These are phyloP conservation scores for Fragum sueziense DNA, from an alignment of 2,888 invertebrate genomes.

Conservation along the genomic window DNA sequence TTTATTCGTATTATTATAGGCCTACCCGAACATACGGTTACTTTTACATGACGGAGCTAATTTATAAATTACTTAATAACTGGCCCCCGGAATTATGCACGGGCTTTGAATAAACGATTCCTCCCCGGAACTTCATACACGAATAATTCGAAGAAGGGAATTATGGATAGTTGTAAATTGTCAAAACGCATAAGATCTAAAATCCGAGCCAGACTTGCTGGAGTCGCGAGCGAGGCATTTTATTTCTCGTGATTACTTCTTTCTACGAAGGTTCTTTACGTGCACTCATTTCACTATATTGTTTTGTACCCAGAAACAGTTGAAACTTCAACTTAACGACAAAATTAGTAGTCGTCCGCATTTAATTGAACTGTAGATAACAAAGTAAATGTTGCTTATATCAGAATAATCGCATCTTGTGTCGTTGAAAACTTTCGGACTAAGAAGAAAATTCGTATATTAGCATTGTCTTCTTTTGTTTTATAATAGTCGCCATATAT, in stretches of 20 bases:
- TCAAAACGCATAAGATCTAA: slow-evolving; percentile 57
- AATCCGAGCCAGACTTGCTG: slow-evolving; percentile 41
- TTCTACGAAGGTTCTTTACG: slow-evolving; percentile 38
- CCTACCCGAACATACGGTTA: background rate
- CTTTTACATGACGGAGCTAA: background rate
- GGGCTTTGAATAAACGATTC: slow-evolving; percentile 49
- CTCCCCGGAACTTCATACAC: slow-evolving; percentile 38
- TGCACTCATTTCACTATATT: slow-evolving; percentile 33
- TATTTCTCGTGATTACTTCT: slow-evolving; percentile 46
- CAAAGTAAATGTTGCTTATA: too few relatives aligned
- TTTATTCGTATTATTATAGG: too few relatives aligned
- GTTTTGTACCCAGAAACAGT: slow-evolving; percentile 34
- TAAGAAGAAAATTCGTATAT: too few relatives aligned
- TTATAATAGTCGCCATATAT: too few relatives aligned
- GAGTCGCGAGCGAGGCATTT: slow-evolving; percentile 38
- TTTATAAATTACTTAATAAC: slow-evolving; percentile 52
- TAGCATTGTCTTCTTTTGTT: too few relatives aligned
- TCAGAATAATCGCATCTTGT: too few relatives aligned
- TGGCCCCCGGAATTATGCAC: slow-evolving; percentile 38
- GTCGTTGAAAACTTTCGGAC: too few relatives aligned
- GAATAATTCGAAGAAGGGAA: slow-evolving; percentile 36
- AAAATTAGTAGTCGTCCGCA: too few relatives aligned
- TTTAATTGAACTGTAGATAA: too few relatives aligned
- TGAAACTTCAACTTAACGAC: too few relatives aligned
- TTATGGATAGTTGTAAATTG: slow-evolving; percentile 57